A percentile compares a stretch with the other conserved stretches of the same genome.
These are phyloP conservation scores for Cotesia glomerata DNA, from an alignment of 1,140 invertebrate genomes.

Conservation along the genomic window DNA sequence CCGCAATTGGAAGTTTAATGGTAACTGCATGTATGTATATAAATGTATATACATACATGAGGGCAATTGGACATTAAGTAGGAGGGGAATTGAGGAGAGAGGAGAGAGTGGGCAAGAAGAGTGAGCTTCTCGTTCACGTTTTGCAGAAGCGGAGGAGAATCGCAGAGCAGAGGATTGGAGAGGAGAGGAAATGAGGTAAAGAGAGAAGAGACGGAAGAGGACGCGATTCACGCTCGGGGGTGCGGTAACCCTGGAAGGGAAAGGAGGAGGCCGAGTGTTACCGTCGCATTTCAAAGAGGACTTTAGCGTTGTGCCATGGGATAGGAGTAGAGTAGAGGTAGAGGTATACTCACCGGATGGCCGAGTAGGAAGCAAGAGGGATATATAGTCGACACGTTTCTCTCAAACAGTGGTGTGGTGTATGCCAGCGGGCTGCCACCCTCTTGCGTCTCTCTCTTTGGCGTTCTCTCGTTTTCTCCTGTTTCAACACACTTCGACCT, in stretches of 20 bases:
- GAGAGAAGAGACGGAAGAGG: constrained; percentile 29
- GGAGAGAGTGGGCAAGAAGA: constrained; percentile 6
- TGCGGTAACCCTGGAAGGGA: constrained; percentile 16
- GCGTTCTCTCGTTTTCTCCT: not conserved
- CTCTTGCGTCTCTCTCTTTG: constrained; percentile 16
- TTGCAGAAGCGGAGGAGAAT: not conserved
- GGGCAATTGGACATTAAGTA: not conserved
- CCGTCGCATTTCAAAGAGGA: constrained; percentile 58
- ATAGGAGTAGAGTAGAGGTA: constrained; percentile 21
- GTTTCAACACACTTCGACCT: constrained; percentile 35
- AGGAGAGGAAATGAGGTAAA: constrained; percentile 20
- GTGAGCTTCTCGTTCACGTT: not conserved
- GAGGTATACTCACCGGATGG: constrained; percentile 13
- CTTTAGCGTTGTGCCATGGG: constrained; percentile 46
- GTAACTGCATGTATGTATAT: constrained; percentile 16
- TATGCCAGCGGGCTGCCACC: constrained; percentile 47
- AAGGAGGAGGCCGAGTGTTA: constrained; percentile 42
- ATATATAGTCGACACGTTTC: constrained; percentile 48
- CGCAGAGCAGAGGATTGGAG: constrained; percentile 12
- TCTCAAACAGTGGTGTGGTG: constrained; percentile 48
- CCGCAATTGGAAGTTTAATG: constrained; percentile 25
- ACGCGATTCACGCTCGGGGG: constrained; percentile 5
- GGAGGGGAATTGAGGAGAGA: not conserved
- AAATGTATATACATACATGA: not conserved
- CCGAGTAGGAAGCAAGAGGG: constrained; percentile 24